These are phyloP conservation scores for Periophthalmus modestus DNA, from an alignment of 2,113 vertebrate genomes.

Conservation along the genomic window DNA sequence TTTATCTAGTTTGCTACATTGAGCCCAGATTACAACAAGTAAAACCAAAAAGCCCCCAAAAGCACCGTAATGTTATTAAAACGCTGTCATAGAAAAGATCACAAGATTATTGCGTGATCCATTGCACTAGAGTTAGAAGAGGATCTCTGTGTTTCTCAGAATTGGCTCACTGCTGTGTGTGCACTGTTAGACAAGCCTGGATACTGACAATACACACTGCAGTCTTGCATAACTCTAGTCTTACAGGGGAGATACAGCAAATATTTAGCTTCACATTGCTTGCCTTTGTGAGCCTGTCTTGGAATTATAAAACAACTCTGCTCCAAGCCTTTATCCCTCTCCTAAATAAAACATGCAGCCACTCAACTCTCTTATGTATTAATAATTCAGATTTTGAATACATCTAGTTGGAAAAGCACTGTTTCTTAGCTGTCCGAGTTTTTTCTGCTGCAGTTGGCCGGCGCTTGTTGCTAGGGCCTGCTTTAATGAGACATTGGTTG, in stretches of 20 bases:
- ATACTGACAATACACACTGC: constrained; percentile 41
- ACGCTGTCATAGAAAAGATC: background rate
- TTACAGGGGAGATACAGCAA: constrained; percentile 45
- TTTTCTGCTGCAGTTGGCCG: background rate
- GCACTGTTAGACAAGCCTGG: constrained; percentile 21
- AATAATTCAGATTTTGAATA: background rate
- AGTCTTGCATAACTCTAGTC: constrained; percentile 58
- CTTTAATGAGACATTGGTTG: background rate
- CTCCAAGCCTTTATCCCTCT: background rate
- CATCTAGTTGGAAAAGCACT: background rate
- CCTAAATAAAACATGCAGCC: background rate
- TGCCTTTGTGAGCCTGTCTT: constrained; percentile 4
- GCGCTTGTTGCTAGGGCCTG: background rate
- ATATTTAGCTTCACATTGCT: constrained; percentile 43
- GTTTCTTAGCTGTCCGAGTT: background rate
- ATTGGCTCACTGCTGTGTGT: constrained; percentile 20
- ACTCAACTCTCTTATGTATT: background rate
- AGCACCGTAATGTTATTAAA: background rate
- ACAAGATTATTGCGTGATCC: background rate
- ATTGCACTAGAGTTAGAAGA: background rate
- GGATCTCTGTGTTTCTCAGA: background rate
- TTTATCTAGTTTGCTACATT: background rate
- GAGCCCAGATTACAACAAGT: background rate
- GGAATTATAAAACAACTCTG: constrained; percentile 2
- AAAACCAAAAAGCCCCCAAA: background rate